Evolutionary conservation across 2,888 invertebrate species (phyloP).

Genomic region (Cosmopolites sordidus): DNA sequence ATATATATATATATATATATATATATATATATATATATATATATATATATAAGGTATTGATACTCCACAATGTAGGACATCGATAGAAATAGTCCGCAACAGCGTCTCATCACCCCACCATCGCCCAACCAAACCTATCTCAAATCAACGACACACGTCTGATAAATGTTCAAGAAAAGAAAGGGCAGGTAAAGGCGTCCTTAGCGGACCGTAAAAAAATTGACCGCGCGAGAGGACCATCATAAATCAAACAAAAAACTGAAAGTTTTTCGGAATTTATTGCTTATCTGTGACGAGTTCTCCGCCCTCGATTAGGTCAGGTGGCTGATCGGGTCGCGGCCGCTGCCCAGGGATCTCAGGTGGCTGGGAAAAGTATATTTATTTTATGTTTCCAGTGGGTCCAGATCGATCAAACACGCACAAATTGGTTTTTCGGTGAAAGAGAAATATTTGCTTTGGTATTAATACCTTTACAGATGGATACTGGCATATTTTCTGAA

Average conservation of each 20-base stretch:
- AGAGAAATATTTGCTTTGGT: no score
- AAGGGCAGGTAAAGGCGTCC: conserved; percentile 11
- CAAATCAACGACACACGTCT: conserved; percentile 23
- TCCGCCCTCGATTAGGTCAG: conserved; percentile 25
- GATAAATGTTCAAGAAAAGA: conserved; percentile 24
- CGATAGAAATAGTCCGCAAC: conserved; percentile 11
- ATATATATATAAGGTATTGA: no score
- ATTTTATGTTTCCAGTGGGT: not conserved
- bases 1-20: no score
- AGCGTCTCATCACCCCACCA: conserved; percentile 16
- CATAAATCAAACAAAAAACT: conserved; percentile 27
- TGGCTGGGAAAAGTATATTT: conserved; percentile 1
- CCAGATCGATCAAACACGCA: no score
- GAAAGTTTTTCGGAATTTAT: conserved; percentile 27
- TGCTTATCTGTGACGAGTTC: conserved; percentile 21
- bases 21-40: no score
- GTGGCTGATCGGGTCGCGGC: conserved; percentile 6
- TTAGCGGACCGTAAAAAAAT: conserved; percentile 15
- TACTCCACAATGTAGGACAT: conserved; percentile 5
- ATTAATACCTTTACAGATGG: no score
- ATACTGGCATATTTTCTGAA: no score
- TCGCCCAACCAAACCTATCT: conserved; percentile 16
- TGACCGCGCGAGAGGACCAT: conserved; percentile 25
- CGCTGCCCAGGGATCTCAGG: conserved; percentile 1
- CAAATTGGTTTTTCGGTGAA: no score